Base-by-base conservation (phyloP, 2,113 vertebrate species). In the Hippocampus zosterae region DNA sequence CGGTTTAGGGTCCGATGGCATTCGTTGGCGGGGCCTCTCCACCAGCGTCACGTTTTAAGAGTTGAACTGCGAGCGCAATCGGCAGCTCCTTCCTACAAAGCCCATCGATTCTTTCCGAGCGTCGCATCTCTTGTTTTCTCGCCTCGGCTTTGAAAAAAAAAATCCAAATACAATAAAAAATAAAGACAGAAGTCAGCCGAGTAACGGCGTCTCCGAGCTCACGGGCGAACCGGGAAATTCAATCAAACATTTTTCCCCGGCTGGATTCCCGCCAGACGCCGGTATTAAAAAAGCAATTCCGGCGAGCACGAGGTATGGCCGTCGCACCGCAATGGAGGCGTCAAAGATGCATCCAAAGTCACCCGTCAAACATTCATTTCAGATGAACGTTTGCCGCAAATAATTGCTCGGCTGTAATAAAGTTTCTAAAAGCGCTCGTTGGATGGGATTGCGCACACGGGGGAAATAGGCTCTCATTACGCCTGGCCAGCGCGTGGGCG, bases 401-500 rank as follows among this genome's bases (percentile, higher is more conserved):
- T 74, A 84, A 89, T 83, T 78, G 77, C 75, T 85, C 71, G 68
- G 85, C 60, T 84, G 87, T 90, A 90, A 91, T 91, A 87, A 88
- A 88, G 87, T 89, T 91, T 85, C 69, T 67, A 72, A 90, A 87
- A 85, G 84, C 85, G 82, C 78, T 85, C 75, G 85, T 80, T 70
- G 70, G 76, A 80, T 85, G 75, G 72, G 78, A 72, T 87, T 75
- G 68, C 73, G 19, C 69, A 79, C 90, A 78, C 90, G 25, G 72
- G 90, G 91, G 92, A 91, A 92, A 93, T 92, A 89, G 90, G 89
- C 81, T 88, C 84, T 91, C 87, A 88, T 93, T 91, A 91, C 65
- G 56, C 56, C 27, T 1, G 6, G 63, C 10, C 61, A 61, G 40
- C 77, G 80, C 79, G 75, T 76, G 81, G 79, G 80, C 81, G 86